Base-by-base conservation (phyloP, 2,888 invertebrate genomes). In the Heliconius sara region DNA sequence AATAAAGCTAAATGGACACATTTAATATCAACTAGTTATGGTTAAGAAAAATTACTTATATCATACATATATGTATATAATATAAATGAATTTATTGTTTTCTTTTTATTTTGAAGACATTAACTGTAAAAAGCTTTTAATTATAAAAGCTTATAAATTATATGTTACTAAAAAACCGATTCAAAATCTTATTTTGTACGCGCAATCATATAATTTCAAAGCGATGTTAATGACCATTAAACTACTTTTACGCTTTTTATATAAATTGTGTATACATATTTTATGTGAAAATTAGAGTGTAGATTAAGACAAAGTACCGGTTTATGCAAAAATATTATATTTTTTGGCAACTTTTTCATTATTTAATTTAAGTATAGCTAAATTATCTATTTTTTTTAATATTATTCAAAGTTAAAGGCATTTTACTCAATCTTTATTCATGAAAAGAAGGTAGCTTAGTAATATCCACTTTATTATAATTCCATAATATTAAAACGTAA, bases 161-260 rank as follows among this genome's bases (percentile, higher is more conserved):
- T 43, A 70, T 43, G 0, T 74, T 39, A 13, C 25, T n/a, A 43
- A 73, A 60, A n/a, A 43, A 75, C n/a, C 27, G 19, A 34, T 27
- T 43, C 30, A 63, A 73, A 52, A 34, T 70, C 7, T 43, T 43
- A 73, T 16, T 73, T 22, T 52, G 22, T 57, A 52, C 27, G 52
- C 52, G 72, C 72, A 30, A 72, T 52, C 52, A 74, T 39, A 34
- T 63, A 74, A 76, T 66, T 66, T 52, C 13, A 67, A 66, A n/a
- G 34, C 66, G 52, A 76, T 67, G 67, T 47, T 76, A 76, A 76
- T 76, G 67, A 76, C 76, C 76, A 76, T 76, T 66, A 76, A 76
- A 67, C 68, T 63, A 52, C 76, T 67, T 76, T 52, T 67, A 66
- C 63, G 67, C 34, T 47, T 76, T 67, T 76, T 76, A 39, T 60